Base-by-base conservation (phyloP, 2,797 vertebrate species). In the Acanthopagrus latus region DNA sequence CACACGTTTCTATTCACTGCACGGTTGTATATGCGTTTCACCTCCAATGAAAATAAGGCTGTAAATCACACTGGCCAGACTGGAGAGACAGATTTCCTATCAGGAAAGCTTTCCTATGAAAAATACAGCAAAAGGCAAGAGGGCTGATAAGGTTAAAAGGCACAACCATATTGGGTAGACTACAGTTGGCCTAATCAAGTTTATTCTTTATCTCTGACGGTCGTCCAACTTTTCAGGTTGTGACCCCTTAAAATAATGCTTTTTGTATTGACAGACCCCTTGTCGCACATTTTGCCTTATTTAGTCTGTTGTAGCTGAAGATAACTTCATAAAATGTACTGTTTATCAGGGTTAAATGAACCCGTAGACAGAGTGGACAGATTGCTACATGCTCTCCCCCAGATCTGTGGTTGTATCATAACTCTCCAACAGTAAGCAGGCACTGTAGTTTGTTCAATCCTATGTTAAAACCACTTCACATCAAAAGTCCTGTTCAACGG, bases 11-110 rank as follows among this genome's bases (percentile, higher is more conserved):
- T 78, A 59, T 81, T 79, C 52, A 64, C 71, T 44, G 29, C 55
- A 46, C 20, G 12, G 80, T 63, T 87, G 69, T 80, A 67, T 77
- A 46, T 71, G 82, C 54, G 21, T 64, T 85, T 88, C 47, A 75
- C 79, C 38, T 82, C 84, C 76, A 90, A 74, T 76, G 52, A 85
- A 90, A 88, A 93, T 76, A 81, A 78, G 18, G 74, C 76, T 69
- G 59, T 67, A 64, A 76, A 78, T 71, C 74, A 78, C 54, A 74
- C 74, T 59, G 43, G 64, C 65, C 56, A 64, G 58, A 51, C 58
- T 9, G 11, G 18, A 71, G 50, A 71, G 64, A 27, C 71, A 0
- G 56, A 74, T 83, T 89, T 91, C 87, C 86, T 80, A 17, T 68
- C 63, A 76, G 87, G 82, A 87, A 87, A 44, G 25, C 51, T 56